These are phyloP conservation scores for Tragulus kanchil DNA, from an alignment of 2,113 vertebrate species.

Conservation along the genomic window DNA sequence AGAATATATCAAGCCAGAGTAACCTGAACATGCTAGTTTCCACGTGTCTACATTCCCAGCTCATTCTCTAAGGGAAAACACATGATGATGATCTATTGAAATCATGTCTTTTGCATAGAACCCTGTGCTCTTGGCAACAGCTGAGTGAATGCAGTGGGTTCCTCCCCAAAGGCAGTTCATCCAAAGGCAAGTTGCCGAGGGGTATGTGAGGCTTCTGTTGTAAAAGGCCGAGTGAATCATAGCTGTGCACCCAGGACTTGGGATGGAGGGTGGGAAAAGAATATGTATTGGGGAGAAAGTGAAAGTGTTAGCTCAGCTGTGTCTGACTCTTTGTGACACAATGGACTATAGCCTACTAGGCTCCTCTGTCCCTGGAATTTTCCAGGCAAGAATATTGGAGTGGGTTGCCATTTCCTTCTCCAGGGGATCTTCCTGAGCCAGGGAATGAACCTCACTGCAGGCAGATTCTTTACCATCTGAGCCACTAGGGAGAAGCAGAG, in stretches of 20 bases:
- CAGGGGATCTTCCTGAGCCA: no score
- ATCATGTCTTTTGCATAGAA: not conserved
- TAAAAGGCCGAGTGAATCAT: not conserved
- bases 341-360: not conserved
- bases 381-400: not conserved
- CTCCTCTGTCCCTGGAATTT: not conserved
- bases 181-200: not conserved
- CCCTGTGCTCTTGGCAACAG: not conserved
- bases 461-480: not conserved
- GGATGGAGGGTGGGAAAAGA: not conserved
- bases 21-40: no score
- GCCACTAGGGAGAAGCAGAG: not conserved
- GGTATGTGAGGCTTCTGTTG: not conserved
- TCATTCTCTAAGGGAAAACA: not conserved
- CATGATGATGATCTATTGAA: not conserved
- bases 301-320: not conserved
- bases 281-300: not conserved
- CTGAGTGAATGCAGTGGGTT: not conserved
- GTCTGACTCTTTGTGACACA: not conserved
- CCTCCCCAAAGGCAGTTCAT: not conserved
- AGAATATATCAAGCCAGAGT: not conserved
- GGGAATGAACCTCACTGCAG: not conserved
- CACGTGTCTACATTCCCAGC: not conserved
- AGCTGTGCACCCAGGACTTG: not conserved
- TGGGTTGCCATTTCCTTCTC: not conserved